Evolutionary conservation across 2,113 vertebrate species (phyloP).

Genomic region (Spea multiplicata): DNA sequence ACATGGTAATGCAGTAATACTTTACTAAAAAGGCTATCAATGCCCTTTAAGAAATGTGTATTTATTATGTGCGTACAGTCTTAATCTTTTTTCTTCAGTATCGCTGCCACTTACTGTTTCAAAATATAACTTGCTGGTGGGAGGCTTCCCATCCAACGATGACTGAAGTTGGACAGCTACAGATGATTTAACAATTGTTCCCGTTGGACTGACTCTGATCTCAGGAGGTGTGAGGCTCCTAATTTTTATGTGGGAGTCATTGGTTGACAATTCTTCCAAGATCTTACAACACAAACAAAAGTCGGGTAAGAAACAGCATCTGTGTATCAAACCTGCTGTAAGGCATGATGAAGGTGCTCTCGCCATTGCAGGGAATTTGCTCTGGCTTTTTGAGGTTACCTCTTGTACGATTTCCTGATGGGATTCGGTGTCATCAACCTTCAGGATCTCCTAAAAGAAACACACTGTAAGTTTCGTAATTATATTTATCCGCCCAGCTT

Average conservation of each 20-base stretch:
- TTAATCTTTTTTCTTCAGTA: too few species aligned
- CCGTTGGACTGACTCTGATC: constrained; percentile 61
- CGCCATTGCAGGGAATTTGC: too few species aligned
- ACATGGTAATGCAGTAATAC: too few species aligned
- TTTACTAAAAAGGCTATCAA: too few species aligned
- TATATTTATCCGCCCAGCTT: too few species aligned
- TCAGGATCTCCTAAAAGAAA: constrained; percentile 51
- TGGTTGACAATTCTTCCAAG: constrained; percentile 58
- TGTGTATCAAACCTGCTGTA: too few species aligned
- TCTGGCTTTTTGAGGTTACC: constrained; percentile 52
- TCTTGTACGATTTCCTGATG: constrained; percentile 48
- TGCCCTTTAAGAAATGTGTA: too few species aligned
- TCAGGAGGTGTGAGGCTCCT: constrained; percentile 65
- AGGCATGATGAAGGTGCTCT: too few species aligned
- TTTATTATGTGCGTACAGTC: too few species aligned
- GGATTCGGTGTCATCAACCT: constrained; percentile 24
- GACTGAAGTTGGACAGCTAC: constrained; percentile 59
- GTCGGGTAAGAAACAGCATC: neutral
- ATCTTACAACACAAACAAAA: constrained; percentile 46
- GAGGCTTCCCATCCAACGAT: constrained; percentile 3
- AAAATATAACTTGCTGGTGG: constrained; percentile 59
- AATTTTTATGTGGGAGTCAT: constrained; percentile 60
- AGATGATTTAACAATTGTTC: constrained; percentile 54
- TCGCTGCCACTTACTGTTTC: constrained; percentile 64
- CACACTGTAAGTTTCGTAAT: neutral